Evolutionary conservation across 2,888 invertebrate species (phyloP).

Genomic region (Laothoe populi): DNA sequence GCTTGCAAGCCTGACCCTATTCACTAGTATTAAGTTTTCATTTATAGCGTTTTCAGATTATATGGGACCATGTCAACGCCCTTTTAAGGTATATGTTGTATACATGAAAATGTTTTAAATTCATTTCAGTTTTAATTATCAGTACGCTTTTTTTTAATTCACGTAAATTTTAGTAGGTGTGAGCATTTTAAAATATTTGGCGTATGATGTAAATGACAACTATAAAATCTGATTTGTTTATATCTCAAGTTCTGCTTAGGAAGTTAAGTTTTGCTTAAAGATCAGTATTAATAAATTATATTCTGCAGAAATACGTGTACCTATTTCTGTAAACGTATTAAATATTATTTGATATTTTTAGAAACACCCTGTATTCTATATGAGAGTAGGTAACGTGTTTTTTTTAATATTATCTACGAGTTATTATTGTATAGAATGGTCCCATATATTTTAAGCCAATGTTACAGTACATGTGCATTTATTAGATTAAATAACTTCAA

Average conservation of each 20-base stretch:
- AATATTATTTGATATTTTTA: background rate
- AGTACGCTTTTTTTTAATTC: no score
- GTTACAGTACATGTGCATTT: slow-evolving; percentile 34
- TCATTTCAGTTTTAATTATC: background rate
- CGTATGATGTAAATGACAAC: no score
- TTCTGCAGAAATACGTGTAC: no score
- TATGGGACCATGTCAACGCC: slow-evolving; percentile 5
- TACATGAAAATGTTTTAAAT: background rate
- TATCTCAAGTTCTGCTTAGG: no score
- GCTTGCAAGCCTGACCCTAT: slow-evolving; percentile 88
- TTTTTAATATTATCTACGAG: background rate
- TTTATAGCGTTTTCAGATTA: background rate
- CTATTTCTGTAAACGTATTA: background rate
- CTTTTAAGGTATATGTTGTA: background rate
- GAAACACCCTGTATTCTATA: no score
- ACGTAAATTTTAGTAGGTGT: no score
- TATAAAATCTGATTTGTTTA: no score
- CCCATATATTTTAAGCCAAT: slow-evolving; percentile 24
- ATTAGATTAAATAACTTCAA: slow-evolving; percentile 27
- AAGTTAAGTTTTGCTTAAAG: no score
- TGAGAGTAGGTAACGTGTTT: no score
- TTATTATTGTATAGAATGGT: background rate
- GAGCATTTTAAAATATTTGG: no score
- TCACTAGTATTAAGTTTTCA: slow-evolving; percentile 16
- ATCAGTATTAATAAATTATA: no score